Percentiles rank a stretch among this genome's conserved stretches.
Conservation (phyloP, 2,888 invertebrate genomes). For the Apoderus coryli region DNA sequence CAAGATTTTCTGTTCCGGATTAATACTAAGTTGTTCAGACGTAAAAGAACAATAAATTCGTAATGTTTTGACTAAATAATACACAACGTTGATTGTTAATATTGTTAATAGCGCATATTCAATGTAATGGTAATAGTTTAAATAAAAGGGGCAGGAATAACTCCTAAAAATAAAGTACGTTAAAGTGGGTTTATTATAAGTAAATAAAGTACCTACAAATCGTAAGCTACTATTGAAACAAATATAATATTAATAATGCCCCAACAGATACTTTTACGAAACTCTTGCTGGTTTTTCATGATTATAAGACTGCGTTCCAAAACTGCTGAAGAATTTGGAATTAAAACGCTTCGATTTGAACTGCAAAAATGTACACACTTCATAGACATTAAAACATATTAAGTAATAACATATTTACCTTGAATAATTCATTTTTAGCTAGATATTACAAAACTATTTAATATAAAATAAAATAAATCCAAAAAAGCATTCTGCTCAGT, state of each 20-base stretch:
- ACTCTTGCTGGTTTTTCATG: too few species aligned
- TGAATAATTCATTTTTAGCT: too few species aligned
- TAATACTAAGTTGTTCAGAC: constrained; percentile 34
- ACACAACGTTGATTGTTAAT: constrained; percentile 36
- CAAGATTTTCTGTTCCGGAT: constrained; percentile 37
- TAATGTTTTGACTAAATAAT: constrained; percentile 38
- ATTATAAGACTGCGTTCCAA: too few species aligned
- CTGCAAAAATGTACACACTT: too few species aligned
- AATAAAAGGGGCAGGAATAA: constrained; percentile 34
- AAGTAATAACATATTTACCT: too few species aligned
- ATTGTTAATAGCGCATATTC: constrained; percentile 34
- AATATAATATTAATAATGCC: constrained; percentile 41
- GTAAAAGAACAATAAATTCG: constrained; percentile 26
- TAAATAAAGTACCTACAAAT: constrained; percentile 39
- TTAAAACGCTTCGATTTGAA: too few species aligned
- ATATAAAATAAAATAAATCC: too few species aligned
- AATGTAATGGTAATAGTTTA: constrained; percentile 30
- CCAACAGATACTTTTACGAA: too few species aligned
- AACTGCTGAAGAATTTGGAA: too few species aligned
- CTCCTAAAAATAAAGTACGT: constrained; percentile 23
- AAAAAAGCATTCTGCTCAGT: too few species aligned
- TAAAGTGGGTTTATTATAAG: constrained; percentile 7
- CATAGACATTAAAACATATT: too few species aligned
- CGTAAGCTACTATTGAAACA: constrained; percentile 40
- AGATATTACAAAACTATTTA: too few species aligned